A percentile compares a stretch with the other conserved stretches of the same genome.
Conservation (phyloP, 2,888 invertebrate genomes). For the Pogonocherus hispidulus region DNA sequence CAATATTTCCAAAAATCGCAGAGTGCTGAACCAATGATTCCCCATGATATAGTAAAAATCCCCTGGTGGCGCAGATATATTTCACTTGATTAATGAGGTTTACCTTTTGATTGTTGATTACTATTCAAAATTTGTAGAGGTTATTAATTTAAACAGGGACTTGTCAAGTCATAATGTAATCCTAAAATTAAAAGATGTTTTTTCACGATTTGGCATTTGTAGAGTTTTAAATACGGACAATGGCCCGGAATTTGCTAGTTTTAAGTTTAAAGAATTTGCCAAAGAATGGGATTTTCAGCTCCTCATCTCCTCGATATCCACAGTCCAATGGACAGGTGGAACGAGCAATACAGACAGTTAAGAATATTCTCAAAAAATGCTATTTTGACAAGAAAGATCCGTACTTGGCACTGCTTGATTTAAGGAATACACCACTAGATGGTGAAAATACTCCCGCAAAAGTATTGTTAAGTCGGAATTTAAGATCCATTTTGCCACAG, state of each 20-base stretch:
- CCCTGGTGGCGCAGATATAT: conserved; percentile 31
- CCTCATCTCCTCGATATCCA: conserved; percentile 27
- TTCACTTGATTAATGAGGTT: conserved; percentile 24
- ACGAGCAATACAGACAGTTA: conserved; percentile 47
- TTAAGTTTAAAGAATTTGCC: conserved; percentile 34
- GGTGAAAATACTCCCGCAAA: conserved; percentile 47
- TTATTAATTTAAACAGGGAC: conserved; percentile 10
- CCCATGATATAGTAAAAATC: conserved; percentile 18
- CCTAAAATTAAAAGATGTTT: conserved; percentile 30
- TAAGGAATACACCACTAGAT: conserved; percentile 46
- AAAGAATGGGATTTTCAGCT: conserved; percentile 35
- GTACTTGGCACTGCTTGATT: conserved; percentile 43
- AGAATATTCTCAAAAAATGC: conserved; percentile 44
- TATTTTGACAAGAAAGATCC: conserved; percentile 41
- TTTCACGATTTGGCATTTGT: conserved; percentile 39
- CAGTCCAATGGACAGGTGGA: conserved; percentile 37
- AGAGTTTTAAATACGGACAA: conserved; percentile 38
- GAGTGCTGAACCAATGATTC: conserved; percentile 25
- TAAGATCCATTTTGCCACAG: conserved; percentile 37
- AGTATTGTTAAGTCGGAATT: conserved; percentile 48
- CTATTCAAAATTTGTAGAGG: conserved; percentile 19
- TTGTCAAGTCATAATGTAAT: conserved; percentile 20
- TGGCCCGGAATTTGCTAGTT: conserved; percentile 27
- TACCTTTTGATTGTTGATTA: conserved; percentile 30
- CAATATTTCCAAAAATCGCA: conserved; percentile 17